Base-by-base conservation (phyloP, 2,888 invertebrate genomes). In the Adelphocoris suturalis region DNA sequence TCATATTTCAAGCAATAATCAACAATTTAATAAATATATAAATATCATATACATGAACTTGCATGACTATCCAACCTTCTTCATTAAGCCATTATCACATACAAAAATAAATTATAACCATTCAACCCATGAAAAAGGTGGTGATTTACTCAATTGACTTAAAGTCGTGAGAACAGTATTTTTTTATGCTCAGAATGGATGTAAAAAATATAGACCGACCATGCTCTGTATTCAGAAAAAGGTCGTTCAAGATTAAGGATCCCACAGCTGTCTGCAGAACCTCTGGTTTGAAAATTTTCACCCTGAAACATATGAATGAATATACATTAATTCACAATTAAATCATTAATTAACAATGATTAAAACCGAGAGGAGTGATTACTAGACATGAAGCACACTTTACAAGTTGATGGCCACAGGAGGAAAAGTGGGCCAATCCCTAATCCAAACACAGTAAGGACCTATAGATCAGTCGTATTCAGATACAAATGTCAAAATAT, bases 151-250 rank as follows among this genome's bases (percentile, higher is more conserved):
- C 57, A 57, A 57, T 16, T 57, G 57, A 57, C 57, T 7, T n/a
- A n/a, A 57, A 57, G 57, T 57, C 57, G 57, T 57, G 57, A 14
- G 57, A 7, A 0, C 9, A 68, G 68, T 68, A 12, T 19, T 68
- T 52, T 52, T 52, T 80, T 80, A 13, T 80, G 13, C 19, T 37
- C 28, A 28, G 27, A 28, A 46, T 28, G 9, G 11, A 80, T n/a
- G 16, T 80, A n/a, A 80, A 80, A 80, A 28, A 46, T 16, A 80
- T 46, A 48, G 48, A 47, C 48, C 48, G 48, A 19, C n/a, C 19
- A 80, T 46, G 37, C 46, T 14, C 46, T 80, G 80, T 80, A 80
- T 80, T 80, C 48, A 19, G n/a, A 68, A 68, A 23, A 68, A 23
- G 23, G 68, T 68, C 5, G 68, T 23, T 68, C 9, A 57, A n/a